A percentile compares a stretch with the other conserved stretches of the same genome.
Evolutionary conservation across 2,797 vertebrate genomes (phyloP).

Genomic region (Microctenopoma lineatum): DNA sequence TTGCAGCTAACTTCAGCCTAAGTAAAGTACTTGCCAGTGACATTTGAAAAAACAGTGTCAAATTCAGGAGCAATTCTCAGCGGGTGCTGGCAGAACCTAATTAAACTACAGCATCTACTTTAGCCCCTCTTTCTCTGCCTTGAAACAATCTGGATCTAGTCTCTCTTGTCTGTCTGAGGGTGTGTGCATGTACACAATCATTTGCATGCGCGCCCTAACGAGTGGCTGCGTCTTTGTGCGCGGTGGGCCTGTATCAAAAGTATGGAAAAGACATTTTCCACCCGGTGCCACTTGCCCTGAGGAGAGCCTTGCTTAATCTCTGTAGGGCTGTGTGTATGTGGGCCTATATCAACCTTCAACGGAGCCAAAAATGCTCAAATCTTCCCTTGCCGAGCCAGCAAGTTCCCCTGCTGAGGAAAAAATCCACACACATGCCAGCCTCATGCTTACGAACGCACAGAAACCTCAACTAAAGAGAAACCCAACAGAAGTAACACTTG

Average conservation of each 20-base stretch:
- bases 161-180: slow-evolving; percentile 18
- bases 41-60: slow-evolving; percentile 83
- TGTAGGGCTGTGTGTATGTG: slow-evolving; percentile 49
- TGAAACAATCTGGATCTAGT: slow-evolving; percentile 46
- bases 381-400: slow-evolving; percentile 52
- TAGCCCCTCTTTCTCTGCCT: slow-evolving; percentile 26
- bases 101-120: slow-evolving; percentile 73
- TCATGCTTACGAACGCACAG: slow-evolving; percentile 15
- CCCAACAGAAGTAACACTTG: slow-evolving; percentile 2
- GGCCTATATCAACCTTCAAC: slow-evolving; percentile 65
- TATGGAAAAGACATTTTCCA: slow-evolving; percentile 49
- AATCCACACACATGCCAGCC: slow-evolving; percentile 30
- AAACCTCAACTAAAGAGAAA: background rate
- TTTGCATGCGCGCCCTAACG: slow-evolving; percentile 21
- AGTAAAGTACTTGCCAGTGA: slow-evolving; percentile 70
- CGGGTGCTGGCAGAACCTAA: slow-evolving; percentile 71
- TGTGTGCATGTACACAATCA: slow-evolving; percentile 1
- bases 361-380: slow-evolving; percentile 60
- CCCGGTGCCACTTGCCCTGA: slow-evolving; percentile 57
- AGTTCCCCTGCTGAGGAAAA: slow-evolving; percentile 45
- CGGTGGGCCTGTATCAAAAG: slow-evolving; percentile 34
- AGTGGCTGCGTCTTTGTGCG: slow-evolving; percentile 24
- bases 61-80: slow-evolving; percentile 75
- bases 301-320: slow-evolving; percentile 66
- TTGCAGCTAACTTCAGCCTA: slow-evolving; percentile 58